Evolutionary conservation across 2,888 invertebrate genomes (phyloP).

Genomic region (Thereva unica): DNA sequence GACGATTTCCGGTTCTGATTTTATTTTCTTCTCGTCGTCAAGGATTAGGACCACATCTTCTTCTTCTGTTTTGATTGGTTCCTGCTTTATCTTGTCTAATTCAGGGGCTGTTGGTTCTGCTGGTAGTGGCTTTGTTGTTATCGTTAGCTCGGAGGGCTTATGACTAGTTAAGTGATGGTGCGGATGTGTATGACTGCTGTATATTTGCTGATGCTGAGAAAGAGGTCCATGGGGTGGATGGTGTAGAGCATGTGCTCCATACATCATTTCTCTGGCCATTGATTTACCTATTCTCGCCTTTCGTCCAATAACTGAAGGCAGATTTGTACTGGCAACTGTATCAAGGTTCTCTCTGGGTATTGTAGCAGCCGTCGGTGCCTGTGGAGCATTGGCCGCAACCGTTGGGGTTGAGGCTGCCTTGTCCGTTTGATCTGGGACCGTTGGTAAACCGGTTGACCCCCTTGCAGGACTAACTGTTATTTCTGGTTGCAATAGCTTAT

Average conservation of each 20-base stretch:
- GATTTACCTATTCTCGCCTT: slow-evolving; percentile 67
- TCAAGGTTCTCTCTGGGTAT: slow-evolving; percentile 12
- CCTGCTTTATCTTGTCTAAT: slow-evolving; percentile 51
- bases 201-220: slow-evolving; percentile 41
- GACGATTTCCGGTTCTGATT: slow-evolving; percentile 50
- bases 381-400: slow-evolving; percentile 13
- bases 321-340: slow-evolving; percentile 2
- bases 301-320: slow-evolving; percentile 49
- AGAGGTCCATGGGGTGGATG: slow-evolving; percentile 44
- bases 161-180: slow-evolving; percentile 37
- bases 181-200: slow-evolving; percentile 34
- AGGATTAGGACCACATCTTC: slow-evolving; percentile 45
- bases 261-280: slow-evolving; percentile 66
- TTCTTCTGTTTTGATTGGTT: slow-evolving; percentile 57
- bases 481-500: slow-evolving; percentile 47
- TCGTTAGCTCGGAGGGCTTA: slow-evolving; percentile 36
- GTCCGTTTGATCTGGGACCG: slow-evolving; percentile 62
- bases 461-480: slow-evolving; percentile 64
- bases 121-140: slow-evolving; percentile 28
- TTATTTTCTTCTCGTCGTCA: slow-evolving; percentile 51
- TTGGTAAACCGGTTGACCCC: slow-evolving; percentile 69
- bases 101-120: slow-evolving; percentile 32
- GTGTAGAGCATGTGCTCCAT: slow-evolving; percentile 45
- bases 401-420: slow-evolving; percentile 39
- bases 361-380: slow-evolving; percentile 1